Base-by-base conservation (phyloP, 2,797 vertebrate genomes). In the Hemibagrus guttatus region DNA sequence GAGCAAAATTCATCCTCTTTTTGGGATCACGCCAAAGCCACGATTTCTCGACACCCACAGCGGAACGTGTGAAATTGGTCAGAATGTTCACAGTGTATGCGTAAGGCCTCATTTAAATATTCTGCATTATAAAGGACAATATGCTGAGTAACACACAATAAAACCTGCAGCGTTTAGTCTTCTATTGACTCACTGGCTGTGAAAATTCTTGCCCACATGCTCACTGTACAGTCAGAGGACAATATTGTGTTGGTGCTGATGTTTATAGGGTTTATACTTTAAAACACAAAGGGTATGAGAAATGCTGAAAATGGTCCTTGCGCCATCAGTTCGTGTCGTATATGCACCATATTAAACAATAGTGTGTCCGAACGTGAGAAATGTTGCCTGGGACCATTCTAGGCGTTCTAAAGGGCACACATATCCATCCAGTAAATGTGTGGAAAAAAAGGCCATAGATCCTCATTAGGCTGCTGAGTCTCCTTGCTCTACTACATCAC, bases 391-490 rank as follows among this genome's bases (percentile, higher is more conserved):
- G 56, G 81, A 17, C 69, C 28, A 68, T 79, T 84, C 86, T 42
- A 59, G 39, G 54, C 35, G 11, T 61, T 81, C 84, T 72, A 79
- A 86, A 89, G 63, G 82, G 42, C 74, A 76, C 69, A 72, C 56
- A 19, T 72, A 63, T 68, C 78, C 31, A 35, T 76, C 81, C 84
- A 85, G 69, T 23, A 23, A 79, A 81, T 63, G 69, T 86, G 78
- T 81, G 83, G 23, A 49, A 35, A 42, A 54, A 66, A 56, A 75
- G 66, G 31, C 88, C 74, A 87, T 89, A 80, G 81, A 85, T 90
- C 66, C 86, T 89, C 88, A 88, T 90, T 90, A 90, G 87, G 85
- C 79, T 63, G 54, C 71, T 52, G 85, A 61, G 59, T 64, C 84
- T 83, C 61, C 28, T 14, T 72, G 87, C 85, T 72, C 81, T 49